Conservation (phyloP, 2,113 vertebrate genomes). For the Nothobranchius kuhntae region DNA sequence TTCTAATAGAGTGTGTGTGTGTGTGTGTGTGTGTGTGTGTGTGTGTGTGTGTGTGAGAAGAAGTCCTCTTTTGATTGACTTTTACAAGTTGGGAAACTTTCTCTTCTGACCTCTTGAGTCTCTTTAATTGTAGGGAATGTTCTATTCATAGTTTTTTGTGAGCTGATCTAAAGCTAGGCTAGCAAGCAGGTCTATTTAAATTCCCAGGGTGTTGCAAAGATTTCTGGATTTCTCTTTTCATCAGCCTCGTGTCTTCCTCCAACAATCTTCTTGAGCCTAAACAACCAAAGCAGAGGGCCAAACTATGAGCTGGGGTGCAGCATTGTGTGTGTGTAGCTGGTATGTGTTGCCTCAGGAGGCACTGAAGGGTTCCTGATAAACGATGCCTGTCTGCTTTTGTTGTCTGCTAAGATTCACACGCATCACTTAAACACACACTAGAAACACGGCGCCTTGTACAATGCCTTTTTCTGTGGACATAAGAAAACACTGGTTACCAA, state of each 20-base stretch:
- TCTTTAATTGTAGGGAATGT: constrained; percentile 21
- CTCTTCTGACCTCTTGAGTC: constrained; percentile 36
- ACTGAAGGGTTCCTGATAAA: constrained; percentile 38
- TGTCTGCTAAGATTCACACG: constrained; percentile 24
- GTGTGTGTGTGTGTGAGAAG: not conserved
- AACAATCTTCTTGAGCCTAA: constrained; percentile 14
- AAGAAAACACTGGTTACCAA: constrained; percentile 39
- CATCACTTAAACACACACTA: constrained; percentile 14
- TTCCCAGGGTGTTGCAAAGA: not conserved
- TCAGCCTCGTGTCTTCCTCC: constrained; percentile 20
- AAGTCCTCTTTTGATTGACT: constrained; percentile 30
- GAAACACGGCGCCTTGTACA: constrained; percentile 22
- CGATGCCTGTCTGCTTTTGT: constrained; percentile 28
- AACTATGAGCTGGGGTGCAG: constrained; percentile 7
- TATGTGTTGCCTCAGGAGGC: constrained; percentile 31
- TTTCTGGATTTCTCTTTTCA: constrained; percentile 15
- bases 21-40: constrained; percentile 34
- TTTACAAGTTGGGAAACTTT: constrained; percentile 45
- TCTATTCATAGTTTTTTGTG: constrained; percentile 30
- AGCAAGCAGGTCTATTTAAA: not conserved
- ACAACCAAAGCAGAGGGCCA: constrained; percentile 14
- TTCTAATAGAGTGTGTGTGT: not conserved
- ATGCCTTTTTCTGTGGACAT: constrained; percentile 19
- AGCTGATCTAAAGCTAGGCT: constrained; percentile 4
- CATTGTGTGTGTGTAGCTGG: constrained; percentile 17